These are phyloP conservation scores for Brachypteracias leptosomus DNA, from an alignment of 2,113 vertebrate species.

Conservation along the genomic window DNA sequence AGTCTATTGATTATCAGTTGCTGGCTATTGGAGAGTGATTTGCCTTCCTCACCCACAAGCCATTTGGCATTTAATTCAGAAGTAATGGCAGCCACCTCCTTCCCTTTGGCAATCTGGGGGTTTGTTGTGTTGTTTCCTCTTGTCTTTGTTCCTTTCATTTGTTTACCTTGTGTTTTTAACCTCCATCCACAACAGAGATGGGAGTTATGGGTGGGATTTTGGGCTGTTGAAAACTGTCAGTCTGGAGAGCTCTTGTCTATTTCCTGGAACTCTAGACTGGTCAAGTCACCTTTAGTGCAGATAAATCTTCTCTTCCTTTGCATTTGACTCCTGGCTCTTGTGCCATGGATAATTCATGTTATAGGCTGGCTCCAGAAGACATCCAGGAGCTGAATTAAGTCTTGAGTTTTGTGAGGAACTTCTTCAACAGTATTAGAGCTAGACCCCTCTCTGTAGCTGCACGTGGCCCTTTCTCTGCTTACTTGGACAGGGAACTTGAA, in stretches of 20 bases:
- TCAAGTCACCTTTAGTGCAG: background rate
- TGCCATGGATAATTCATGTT: background rate
- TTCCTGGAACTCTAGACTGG: background rate
- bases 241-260: background rate
- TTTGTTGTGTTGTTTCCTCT: background rate
- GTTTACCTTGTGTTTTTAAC: background rate
- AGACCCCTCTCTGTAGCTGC: background rate
- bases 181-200: background rate
- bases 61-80: background rate
- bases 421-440: background rate
- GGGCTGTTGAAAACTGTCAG: background rate
- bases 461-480: background rate
- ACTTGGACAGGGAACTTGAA: background rate
- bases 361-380: background rate
- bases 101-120: background rate
- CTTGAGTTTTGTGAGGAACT: background rate
- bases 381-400: background rate
- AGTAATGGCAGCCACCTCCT: background rate
- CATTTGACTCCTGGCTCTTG: background rate
- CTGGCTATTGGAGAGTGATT: background rate
- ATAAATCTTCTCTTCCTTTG: background rate
- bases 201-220: background rate
- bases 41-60: background rate
- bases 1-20: background rate
- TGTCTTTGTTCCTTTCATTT: background rate